Percentiles rank a stretch among this genome's conserved stretches.
These are phyloP conservation scores for Chrysogorgia sp. DNA, from an alignment of 92 coral and sea anemone genomes.

Conservation along the genomic window DNA sequence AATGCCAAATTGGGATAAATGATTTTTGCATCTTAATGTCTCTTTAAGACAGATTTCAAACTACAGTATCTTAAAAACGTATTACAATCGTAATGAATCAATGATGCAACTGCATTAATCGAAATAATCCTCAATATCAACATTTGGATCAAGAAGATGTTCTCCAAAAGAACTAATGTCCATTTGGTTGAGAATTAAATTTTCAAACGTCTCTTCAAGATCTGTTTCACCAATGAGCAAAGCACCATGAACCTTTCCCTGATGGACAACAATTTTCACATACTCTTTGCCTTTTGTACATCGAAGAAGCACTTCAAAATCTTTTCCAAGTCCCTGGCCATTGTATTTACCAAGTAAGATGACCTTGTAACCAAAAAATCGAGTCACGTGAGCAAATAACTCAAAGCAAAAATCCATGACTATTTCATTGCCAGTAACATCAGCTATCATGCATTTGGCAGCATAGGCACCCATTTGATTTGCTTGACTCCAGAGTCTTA, in stretches of 20 bases:
- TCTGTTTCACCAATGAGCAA: conserved; percentile 94
- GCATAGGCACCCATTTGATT: conserved; percentile 95
- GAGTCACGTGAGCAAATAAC: conserved; percentile 86
- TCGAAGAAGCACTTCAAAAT: conserved; percentile 76
- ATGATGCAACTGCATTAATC: conserved; percentile 80
- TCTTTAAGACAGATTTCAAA: too few species aligned
- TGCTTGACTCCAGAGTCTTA: conserved; percentile 98
- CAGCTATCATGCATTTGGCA: conserved; percentile 79
- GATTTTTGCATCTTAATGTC: too few species aligned
- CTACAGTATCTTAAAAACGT: too few species aligned
- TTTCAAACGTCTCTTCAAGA: conserved; percentile 95
- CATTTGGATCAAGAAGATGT: conserved; percentile 74
- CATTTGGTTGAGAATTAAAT: conserved; percentile 86
- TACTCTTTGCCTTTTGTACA: conserved; percentile 84
- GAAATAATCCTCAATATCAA: conserved; percentile 95
- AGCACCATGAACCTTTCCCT: conserved; percentile 87
- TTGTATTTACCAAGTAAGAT: conserved; percentile 82
- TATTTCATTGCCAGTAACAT: conserved; percentile 59
- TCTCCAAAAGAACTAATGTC: conserved; percentile 84
- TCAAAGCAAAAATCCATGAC: conserved; percentile 88
- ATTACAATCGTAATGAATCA: too few species aligned
- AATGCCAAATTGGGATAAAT: too few species aligned
- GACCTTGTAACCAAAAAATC: conserved; percentile 91
- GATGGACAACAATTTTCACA: conserved; percentile 80
- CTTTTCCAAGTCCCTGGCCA: conserved; percentile 77